Percentiles rank a stretch among this genome's conserved stretches.
phyloP scores from a whole-genome alignment of 2,888 invertebrate genomes.

The Xanthia togata region DNA sequence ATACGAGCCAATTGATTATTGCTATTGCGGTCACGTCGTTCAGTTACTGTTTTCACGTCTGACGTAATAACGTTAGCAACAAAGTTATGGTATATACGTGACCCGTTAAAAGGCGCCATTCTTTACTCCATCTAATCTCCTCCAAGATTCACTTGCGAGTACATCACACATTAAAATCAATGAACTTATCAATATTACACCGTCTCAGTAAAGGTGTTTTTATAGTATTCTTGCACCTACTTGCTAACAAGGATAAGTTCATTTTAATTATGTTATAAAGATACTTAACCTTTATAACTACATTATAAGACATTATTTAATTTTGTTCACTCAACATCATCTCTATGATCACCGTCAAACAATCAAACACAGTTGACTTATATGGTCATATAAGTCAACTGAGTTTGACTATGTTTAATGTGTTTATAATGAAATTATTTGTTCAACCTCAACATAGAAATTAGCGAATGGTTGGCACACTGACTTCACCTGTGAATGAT shows the following conservation, averaged over 20 bases:
- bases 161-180: constrained; percentile 54
- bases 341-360: background rate
- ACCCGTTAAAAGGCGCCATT: constrained; percentile 79
- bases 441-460: constrained; percentile 57
- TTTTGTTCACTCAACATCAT: background rate
- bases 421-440: background rate
- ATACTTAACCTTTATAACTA: background rate
- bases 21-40: constrained; percentile 89
- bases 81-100: constrained; percentile 88
- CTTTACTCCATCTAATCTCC: constrained; percentile 71
- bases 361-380: too few species aligned
- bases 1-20: constrained; percentile 88
- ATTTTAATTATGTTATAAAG: background rate
- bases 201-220: background rate
- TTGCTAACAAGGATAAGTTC: background rate
- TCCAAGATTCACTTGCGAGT: constrained; percentile 51
- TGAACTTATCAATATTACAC: constrained; percentile 23
- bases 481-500: constrained; percentile 86
- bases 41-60: constrained; percentile 90
- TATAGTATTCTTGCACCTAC: background rate
- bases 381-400: background rate
- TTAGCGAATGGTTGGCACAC: constrained; percentile 74
- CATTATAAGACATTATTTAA: background rate
- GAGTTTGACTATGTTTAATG: background rate
- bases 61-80: constrained; percentile 89